Evolutionary conservation across 2,113 vertebrate species (phyloP).

Genomic region (Aptenodytes forsteri): DNA sequence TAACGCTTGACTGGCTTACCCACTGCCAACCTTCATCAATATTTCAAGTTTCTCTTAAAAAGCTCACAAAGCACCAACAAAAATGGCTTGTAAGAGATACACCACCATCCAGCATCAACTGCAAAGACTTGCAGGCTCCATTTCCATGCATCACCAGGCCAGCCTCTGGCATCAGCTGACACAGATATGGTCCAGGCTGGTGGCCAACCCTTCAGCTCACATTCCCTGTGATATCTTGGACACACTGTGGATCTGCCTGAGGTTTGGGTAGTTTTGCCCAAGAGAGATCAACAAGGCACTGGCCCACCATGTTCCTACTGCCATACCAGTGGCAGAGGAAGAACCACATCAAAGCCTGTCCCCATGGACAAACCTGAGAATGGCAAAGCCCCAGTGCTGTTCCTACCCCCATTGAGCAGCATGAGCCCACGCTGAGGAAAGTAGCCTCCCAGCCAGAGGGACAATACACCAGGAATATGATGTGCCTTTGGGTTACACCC

Average conservation of each 20-base stretch:
- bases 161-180: not conserved
- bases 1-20: not conserved
- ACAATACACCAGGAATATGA: not conserved
- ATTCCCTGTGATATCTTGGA: not conserved
- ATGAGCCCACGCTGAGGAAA: not conserved
- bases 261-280: not conserved
- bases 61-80: not conserved
- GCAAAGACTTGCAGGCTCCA: not conserved
- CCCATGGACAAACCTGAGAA: not conserved
- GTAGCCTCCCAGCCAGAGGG: not conserved
- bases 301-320: not conserved
- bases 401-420: not conserved
- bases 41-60: not conserved
- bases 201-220: not conserved
- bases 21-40: not conserved
- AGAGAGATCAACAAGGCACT: not conserved
- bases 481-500: not conserved
- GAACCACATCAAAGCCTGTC: not conserved
- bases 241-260: not conserved
- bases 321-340: not conserved
- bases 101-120: not conserved
- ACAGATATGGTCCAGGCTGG: not conserved
- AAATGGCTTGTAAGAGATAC: not conserved
- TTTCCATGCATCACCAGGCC: not conserved
- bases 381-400: not conserved